phyloP scores from a whole-genome alignment of 2,113 vertebrate species.

The Larimichthys polyactis region DNA sequence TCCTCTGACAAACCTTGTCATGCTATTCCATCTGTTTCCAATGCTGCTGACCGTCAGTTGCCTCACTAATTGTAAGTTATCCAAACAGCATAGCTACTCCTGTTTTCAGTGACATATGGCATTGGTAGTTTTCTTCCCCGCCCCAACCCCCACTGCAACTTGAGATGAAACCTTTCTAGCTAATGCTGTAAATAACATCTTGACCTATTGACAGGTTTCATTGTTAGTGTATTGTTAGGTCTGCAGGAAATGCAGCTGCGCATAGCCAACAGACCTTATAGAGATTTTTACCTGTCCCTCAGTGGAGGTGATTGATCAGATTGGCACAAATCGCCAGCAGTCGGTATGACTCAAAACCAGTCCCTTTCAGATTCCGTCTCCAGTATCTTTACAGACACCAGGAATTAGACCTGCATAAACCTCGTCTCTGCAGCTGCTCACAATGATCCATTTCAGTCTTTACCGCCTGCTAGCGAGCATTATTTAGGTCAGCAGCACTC shows the following conservation, averaged over 20 bases:
- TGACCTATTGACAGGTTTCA: conserved; percentile 39
- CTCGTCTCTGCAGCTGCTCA: conserved; percentile 50
- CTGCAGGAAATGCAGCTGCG: not conserved
- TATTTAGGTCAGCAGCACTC: conserved; percentile 80
- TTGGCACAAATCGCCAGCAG: not conserved
- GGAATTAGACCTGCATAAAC: conserved; percentile 34
- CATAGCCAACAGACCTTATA: conserved; percentile 1
- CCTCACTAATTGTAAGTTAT: conserved; percentile 53
- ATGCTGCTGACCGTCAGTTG: conserved; percentile 21
- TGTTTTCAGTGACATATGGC: conserved; percentile 45
- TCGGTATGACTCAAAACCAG: not conserved
- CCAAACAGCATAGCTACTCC: conserved; percentile 35
- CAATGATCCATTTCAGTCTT: conserved; percentile 57
- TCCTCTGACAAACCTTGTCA: conserved; percentile 27
- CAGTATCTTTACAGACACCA: conserved; percentile 1
- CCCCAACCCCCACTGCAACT: conserved; percentile 24
- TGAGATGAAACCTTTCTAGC: conserved; percentile 25
- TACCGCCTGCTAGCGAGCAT: conserved; percentile 58
- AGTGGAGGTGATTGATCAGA: not conserved
- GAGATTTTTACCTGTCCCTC: not conserved
- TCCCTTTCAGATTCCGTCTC: not conserved
- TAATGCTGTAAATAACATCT: conserved; percentile 12
- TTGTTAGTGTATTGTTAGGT: conserved; percentile 19
- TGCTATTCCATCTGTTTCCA: conserved; percentile 51
- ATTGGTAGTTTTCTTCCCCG: conserved; percentile 32